phyloP scores from a whole-genome alignment of 2,888 invertebrate species.

The Pharmacophagus antenor region DNA sequence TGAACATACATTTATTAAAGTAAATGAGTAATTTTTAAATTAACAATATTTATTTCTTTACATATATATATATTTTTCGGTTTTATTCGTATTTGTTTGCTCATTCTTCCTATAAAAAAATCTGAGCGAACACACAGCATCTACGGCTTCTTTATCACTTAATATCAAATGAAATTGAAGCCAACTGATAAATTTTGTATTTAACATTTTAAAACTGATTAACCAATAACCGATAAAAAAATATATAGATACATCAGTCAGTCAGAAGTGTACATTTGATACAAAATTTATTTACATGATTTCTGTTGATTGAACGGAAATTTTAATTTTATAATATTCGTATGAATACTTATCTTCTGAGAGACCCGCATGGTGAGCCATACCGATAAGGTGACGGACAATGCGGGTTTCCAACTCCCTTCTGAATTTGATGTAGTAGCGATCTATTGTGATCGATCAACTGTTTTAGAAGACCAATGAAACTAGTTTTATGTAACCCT shows the following conservation, averaged over 20 bases:
- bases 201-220: too few species aligned
- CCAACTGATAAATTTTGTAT: too few species aligned
- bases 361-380: neutral
- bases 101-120: too few species aligned
- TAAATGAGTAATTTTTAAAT: neutral
- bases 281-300: neutral
- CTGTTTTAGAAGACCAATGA: neutral
- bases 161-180: too few species aligned
- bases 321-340: neutral
- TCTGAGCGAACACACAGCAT: too few species aligned
- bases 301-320: too few species aligned
- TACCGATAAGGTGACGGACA: neutral
- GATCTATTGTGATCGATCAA: conserved; percentile 16
- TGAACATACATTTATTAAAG: neutral
- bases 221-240: too few species aligned
- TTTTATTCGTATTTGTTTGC: too few species aligned
- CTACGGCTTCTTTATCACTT: too few species aligned
- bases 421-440: conserved; percentile 6
- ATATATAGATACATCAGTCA: too few species aligned
- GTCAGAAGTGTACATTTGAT: neutral
- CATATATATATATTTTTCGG: too few species aligned
- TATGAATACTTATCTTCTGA: neutral
- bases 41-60: too few species aligned
- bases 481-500: conserved; percentile 2
- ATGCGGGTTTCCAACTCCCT: neutral